These are phyloP conservation scores for Drosophila lini DNA, from an alignment of 1,140 invertebrate species.

Conservation along the genomic window DNA sequence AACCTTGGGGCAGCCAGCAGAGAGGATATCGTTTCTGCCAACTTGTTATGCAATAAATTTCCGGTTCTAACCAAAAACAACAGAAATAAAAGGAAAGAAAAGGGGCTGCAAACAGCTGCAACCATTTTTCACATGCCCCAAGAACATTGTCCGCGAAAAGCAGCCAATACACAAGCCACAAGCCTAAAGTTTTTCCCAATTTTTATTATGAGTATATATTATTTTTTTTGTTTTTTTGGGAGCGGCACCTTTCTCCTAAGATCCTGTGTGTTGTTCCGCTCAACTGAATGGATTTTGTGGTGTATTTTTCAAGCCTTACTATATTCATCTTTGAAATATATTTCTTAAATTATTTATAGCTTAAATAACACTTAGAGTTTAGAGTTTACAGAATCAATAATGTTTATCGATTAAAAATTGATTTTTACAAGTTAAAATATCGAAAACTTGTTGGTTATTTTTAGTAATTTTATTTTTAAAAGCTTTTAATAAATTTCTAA, in stretches of 20 bases:
- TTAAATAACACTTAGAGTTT: too few relatives aligned
- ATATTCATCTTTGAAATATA: background rate
- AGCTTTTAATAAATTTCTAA: too few relatives aligned
- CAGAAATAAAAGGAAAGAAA: constrained; percentile 13
- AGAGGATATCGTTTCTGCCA: constrained; percentile 63
- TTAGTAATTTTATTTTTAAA: too few relatives aligned
- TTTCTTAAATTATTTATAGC: too few relatives aligned
- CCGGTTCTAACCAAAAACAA: constrained; percentile 66
- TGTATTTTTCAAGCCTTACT: background rate
- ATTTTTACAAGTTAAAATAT: too few relatives aligned
- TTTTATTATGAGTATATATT: background rate
- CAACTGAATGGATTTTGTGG: constrained; percentile 3
- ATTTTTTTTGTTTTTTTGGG: background rate
- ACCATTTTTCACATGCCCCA: constrained; percentile 41
- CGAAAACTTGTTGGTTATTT: too few relatives aligned
- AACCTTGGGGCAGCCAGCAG: constrained; percentile 69
- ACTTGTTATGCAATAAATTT: constrained; percentile 83
- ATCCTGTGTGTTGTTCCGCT: background rate
- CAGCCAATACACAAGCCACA: background rate
- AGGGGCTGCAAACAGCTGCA: constrained; percentile 31
- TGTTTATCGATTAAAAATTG: background rate
- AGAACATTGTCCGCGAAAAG: constrained; percentile 30
- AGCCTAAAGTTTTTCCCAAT: background rate
- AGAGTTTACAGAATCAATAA: too few relatives aligned
- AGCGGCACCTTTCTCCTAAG: constrained; percentile 17